Percentiles rank a stretch among this genome's conserved stretches.
Conservation (phyloP, 2,797 vertebrate species). For the Neosalanx taihuensis region DNA sequence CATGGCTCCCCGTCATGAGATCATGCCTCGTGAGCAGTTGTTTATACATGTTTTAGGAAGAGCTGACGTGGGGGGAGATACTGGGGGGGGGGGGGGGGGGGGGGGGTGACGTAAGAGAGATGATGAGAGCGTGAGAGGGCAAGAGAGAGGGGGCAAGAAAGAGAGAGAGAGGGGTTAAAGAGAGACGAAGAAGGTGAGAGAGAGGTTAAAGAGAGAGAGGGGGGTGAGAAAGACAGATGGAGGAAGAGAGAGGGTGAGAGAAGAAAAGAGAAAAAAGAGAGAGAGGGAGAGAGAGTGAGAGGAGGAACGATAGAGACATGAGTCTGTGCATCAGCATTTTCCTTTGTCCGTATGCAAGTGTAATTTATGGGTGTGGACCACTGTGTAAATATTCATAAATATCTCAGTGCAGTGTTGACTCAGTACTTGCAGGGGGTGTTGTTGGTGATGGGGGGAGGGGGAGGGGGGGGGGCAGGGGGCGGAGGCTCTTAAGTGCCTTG, state of each 20-base stretch:
- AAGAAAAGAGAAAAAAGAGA: too few relatives aligned
- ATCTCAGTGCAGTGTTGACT: slow-evolving; percentile 29
- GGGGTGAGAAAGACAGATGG: too few relatives aligned
- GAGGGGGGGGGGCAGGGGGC: neutral
- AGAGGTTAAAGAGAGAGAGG: too few relatives aligned
- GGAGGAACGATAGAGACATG: neutral
- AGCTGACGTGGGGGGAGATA: too few relatives aligned
- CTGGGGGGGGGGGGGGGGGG: too few relatives aligned
- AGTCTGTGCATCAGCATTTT: slow-evolving; percentile 26
- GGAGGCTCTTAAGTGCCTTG: slow-evolving; percentile 22
- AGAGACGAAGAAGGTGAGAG: too few relatives aligned
- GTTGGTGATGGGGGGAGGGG: neutral
- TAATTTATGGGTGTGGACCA: slow-evolving; percentile 16
- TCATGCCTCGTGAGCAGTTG: too few relatives aligned
- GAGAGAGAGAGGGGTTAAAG: neutral
- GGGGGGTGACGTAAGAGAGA: too few relatives aligned
- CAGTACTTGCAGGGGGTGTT: slow-evolving; percentile 12
- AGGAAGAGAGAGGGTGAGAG: too few relatives aligned
- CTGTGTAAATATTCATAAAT: slow-evolving; percentile 33
- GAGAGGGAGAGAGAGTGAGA: neutral
- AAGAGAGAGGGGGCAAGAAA: neutral
- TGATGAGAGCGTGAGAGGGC: too few relatives aligned
- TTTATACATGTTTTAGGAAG: too few relatives aligned
- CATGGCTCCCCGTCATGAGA: neutral
- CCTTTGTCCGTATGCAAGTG: slow-evolving; percentile 13